Base-by-base conservation (phyloP, 2,113 vertebrate genomes). In the Regulus satrapa region DNA sequence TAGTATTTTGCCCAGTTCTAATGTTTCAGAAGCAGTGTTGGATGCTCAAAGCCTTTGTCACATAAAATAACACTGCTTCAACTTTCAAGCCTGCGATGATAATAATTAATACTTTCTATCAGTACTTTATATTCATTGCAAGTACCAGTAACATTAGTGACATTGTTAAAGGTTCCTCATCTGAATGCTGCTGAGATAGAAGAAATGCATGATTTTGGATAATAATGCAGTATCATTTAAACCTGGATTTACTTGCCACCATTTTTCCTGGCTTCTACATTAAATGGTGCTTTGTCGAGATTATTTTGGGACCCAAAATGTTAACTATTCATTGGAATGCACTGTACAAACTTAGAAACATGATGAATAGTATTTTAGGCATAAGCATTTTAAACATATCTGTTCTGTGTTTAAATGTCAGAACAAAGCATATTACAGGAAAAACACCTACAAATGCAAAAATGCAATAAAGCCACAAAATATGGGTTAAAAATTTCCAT, bases 401-500 rank as follows among this genome's bases (percentile, higher is more conserved):
- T 97, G 87, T 94, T 93, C 95, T 79, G 74, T 95, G 88, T 96
- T 96, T 95, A 97, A 97, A 96, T 96, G 94, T 97, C 96, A 95
- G 95, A 95, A 97, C 94, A 96, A 96, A 97, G 58, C 91, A 89
- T 56, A 91, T 91, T 91, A 94, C 87, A 93, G 87, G 92, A 97
- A 95, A 97, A 96, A 95, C 94, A 96, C 87, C 94, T 96, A 94
- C 85, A 95, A 95, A 94, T 94, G 91, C 89, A 97, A 89, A 96
- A 94, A 92, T 68, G 91, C 86, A 96, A 91, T 96, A 95, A 95
- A 94, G 51, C 76, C 82, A 95, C 93, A 94, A 95, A 95, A 95
- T 91, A 97, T 87, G 94, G 96, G 94, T 97, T 97, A 97, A 96
- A 97, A 96, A 96, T 92, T 96, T 96, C 86, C 85, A 94, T 96